Conservation (phyloP, 2,113 vertebrate species). For the human region DNA sequence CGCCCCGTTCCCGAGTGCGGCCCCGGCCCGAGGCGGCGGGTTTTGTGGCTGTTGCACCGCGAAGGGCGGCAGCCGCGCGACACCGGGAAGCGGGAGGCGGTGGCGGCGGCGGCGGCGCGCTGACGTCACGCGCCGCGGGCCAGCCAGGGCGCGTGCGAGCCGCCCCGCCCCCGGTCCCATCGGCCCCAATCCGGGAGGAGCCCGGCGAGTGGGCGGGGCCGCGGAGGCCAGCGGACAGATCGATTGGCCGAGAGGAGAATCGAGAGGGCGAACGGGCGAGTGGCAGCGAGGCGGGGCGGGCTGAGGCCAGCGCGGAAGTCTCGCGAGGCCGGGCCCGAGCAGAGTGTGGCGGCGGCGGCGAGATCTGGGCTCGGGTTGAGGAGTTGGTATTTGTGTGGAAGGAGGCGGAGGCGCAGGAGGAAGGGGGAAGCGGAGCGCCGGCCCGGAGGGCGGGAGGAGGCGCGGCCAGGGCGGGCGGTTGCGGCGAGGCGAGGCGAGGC, state of each 20-base stretch:
- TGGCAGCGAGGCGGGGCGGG: constrained; percentile 65
- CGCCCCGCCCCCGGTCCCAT: constrained; percentile 25
- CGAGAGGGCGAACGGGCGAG: constrained; percentile 58
- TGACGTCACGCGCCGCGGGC: constrained; percentile 71
- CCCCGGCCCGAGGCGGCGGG: not conserved
- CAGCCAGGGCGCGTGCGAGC: constrained; percentile 48
- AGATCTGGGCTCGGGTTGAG: constrained; percentile 89
- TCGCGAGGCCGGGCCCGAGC: constrained; percentile 90
- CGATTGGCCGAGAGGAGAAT: constrained; percentile 55
- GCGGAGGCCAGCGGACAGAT: rapidly evolving
- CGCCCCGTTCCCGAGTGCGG: not conserved
- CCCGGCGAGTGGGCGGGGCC: constrained; percentile 43
- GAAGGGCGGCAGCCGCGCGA: not conserved
- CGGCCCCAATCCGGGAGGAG: constrained; percentile 58
- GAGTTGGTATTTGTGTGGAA: constrained; percentile 92
- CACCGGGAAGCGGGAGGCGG: not conserved
- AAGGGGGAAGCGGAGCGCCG: constrained; percentile 80
- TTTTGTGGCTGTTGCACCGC: not conserved
- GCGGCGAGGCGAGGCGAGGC: constrained; percentile 77
- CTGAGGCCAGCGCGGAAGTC: constrained; percentile 82
- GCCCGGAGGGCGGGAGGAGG: constrained; percentile 81
- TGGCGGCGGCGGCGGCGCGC: not conserved
- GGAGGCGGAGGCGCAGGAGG: constrained; percentile 89
- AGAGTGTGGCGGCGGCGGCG: constrained; percentile 87
- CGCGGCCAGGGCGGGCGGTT: constrained; percentile 82